Evolutionary conservation across 1,140 invertebrate species (phyloP), one percentile per base, ranked within the genome.

Genomic region (Cotesia glomerata): DNA sequence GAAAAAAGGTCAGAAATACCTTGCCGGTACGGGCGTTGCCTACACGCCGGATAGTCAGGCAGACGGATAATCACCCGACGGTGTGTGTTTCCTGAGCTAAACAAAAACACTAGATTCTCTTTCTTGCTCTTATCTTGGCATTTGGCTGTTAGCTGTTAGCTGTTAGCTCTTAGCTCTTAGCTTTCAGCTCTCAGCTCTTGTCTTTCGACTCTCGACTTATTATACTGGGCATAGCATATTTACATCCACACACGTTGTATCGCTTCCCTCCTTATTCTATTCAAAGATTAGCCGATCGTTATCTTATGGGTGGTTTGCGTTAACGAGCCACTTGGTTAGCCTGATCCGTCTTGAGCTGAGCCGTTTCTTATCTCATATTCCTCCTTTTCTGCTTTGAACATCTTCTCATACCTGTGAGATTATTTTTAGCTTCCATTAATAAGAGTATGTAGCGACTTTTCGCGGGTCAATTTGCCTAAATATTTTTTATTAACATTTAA

Each of bases 211-310:
- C 26, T 26, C 26, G 26, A 26, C 26, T 26, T 26, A 26, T 26
- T 26, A 26, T 26, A 26, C 26, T 26, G 26, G 26, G 26, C 26
- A 26, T 26, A 26, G 26, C 11, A 45, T 45, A 45, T 36, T 36
- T 64, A 35, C n/a, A 45, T 64, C n/a, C 5, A n/a, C 62, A 64
- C 14, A 39, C 39, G n/a, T n/a, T 36, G n/a, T 36, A 26, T 26
- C 34, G 11, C 34, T 64, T 36, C 62, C 39, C 39, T 64, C 39
- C 45, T 54, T 36, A 14, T 67, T 52, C 65, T 67, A 67, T 67
- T 67, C 56, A 66, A 76, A 81, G 80, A 81, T 81, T 80, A 81
- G 77, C 76, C 77, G 80, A 80, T 81, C 75, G 74, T 71, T 81
- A 81, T 80, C 79, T 74, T 65, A 72, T 56, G 74, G 75, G 75